Evolutionary conservation across 2,888 invertebrate species (phyloP).

Genomic region (Adelphocoris suturalis): DNA sequence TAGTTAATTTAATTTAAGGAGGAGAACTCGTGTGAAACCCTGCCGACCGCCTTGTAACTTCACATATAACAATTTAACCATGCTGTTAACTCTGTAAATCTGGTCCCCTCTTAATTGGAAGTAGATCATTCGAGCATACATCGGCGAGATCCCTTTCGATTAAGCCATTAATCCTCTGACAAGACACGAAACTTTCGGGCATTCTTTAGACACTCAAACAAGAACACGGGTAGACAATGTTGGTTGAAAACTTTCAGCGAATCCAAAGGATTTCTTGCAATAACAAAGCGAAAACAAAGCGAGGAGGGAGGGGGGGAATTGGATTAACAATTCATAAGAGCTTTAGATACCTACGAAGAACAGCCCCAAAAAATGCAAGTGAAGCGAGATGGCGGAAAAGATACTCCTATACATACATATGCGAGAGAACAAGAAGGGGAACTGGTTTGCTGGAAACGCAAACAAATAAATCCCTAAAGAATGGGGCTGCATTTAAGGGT

Average conservation of each 20-base stretch:
- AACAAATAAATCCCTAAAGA: neutral
- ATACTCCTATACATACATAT: too few relatives aligned
- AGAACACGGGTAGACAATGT: too few relatives aligned
- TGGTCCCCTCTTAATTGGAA: neutral
- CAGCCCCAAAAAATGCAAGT: too few relatives aligned
- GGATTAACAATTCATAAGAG: too few relatives aligned
- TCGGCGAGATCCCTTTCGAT: neutral
- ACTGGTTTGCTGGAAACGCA: neutral
- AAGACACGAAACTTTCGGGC: neutral
- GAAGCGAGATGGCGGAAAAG: too few relatives aligned
- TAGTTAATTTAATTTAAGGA: slow-evolving; percentile 44
- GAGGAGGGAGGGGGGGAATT: too few relatives aligned
- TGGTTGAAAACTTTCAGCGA: too few relatives aligned
- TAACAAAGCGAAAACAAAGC: too few relatives aligned
- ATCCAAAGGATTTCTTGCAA: too few relatives aligned
- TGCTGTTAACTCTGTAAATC: slow-evolving; percentile 17
- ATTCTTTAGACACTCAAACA: too few relatives aligned
- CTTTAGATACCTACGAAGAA: too few relatives aligned
- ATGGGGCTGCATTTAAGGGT: neutral
- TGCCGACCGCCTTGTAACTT: neutral
- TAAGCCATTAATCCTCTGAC: neutral
- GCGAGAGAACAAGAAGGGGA: too few relatives aligned
- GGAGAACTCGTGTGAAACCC: slow-evolving; percentile 13
- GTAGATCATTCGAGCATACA: slow-evolving; percentile 14
- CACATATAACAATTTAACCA: neutral